Base-by-base conservation (phyloP, 2,888 invertebrate genomes). In the Ariolimax columbianus region DNA sequence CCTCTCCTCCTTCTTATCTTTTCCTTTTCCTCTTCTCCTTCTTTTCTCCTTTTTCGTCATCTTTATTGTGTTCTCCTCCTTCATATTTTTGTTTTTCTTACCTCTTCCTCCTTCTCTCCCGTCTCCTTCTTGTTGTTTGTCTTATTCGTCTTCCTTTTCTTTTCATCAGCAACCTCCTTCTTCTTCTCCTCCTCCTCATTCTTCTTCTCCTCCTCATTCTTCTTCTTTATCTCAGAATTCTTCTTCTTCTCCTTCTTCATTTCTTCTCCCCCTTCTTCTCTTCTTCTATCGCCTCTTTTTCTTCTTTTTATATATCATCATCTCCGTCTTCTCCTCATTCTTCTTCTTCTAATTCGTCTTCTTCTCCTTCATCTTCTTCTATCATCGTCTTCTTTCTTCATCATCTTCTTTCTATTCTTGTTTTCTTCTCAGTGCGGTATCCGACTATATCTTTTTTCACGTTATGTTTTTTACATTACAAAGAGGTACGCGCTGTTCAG, bases 61-160 rank as follows among this genome's bases (percentile, higher is more conserved):
- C 9, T 26, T 36, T 33, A 0, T 7, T 23, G 19, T 0, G 1
- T 17, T 19, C 19, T 40, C 14, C 40, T 23, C 43, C 11, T 38
- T 23, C n/a, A 6, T 43, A 17, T 43, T 36, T 68, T 26, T 30
- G n/a, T 43, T 26, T 68, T 17, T 40, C 30, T n/a, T 30, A n/a
- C 3, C n/a, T 30, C 3, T 30, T 33, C 26, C 33, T 81, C 30
- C 30, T n/a, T 38, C 70, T 38, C 30, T 43, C 30, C 26, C 19
- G 43, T 38, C 30, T 43, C 55, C 51, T 72, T 73, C 73, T 73
- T 17, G 33, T 72, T 73, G 55, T n/a, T n/a, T n/a, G n/a, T n/a
- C n/a, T n/a, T n/a, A n/a, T n/a, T n/a, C n/a, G n/a, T 82, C 73
- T 73, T 55, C 38, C 59, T 55, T 33, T 47, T 47, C 66, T 51